These are phyloP conservation scores for Torymus auratus DNA, from an alignment of 2,888 invertebrate species.

Conservation along the genomic window DNA sequence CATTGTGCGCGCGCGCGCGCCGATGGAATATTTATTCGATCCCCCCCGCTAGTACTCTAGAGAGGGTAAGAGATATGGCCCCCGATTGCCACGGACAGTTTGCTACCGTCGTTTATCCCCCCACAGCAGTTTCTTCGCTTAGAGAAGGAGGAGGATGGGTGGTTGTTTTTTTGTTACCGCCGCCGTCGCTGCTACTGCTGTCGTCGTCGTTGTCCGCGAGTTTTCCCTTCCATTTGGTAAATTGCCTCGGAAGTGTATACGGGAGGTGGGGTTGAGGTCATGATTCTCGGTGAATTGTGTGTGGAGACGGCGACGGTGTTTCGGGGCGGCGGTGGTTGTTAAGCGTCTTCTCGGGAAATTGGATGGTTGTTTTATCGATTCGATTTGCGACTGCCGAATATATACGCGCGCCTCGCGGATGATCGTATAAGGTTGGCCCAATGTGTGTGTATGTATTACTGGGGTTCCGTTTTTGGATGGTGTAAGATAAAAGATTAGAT, in stretches of 20 bases:
- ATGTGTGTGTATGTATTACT: no score
- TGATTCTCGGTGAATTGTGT: slow-evolving; percentile 42
- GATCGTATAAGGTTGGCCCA: no score
- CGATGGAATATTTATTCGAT: slow-evolving; percentile 55
- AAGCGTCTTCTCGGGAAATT: no score
- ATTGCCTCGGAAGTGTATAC: slow-evolving; percentile 50
- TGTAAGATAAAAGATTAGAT: no score
- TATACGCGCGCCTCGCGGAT: background rate
- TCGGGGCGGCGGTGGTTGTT: no score
- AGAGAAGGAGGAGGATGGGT: no score
- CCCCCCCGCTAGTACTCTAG: slow-evolving; percentile 24
- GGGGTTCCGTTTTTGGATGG: no score
- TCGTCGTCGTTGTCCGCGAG: slow-evolving; percentile 40
- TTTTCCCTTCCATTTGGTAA: slow-evolving; percentile 57
- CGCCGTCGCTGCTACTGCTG: no score
- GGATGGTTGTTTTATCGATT: no score
- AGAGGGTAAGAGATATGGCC: slow-evolving; percentile 29
- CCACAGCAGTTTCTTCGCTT: background rate
- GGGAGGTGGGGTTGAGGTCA: slow-evolving; percentile 13
- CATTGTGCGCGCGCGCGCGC: background rate
- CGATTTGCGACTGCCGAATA: no score
- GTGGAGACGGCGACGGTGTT: no score
- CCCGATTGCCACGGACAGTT: slow-evolving; percentile 21
- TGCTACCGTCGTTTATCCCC: background rate
- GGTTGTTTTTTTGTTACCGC: background rate